Percentiles rank a stretch among this genome's conserved stretches.
Evolutionary conservation across 2,888 invertebrate genomes (phyloP).

Genomic region (Rhagium mordax): DNA sequence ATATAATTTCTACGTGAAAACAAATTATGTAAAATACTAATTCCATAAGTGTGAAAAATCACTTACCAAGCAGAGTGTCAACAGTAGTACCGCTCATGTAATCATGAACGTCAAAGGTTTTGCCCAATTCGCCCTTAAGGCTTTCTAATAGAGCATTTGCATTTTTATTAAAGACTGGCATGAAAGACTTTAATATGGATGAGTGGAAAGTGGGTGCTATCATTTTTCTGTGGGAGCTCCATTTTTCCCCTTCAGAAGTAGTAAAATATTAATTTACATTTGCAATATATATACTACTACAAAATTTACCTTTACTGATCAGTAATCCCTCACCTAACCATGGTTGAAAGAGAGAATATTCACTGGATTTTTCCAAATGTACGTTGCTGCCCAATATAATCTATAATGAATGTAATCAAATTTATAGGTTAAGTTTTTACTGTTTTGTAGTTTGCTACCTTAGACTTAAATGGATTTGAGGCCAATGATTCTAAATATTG

Average conservation of each 20-base stretch:
- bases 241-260: slow-evolving; percentile 68
- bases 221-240: slow-evolving; percentile 71
- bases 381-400: slow-evolving; percentile 64
- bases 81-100: slow-evolving; percentile 72
- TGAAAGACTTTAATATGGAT: slow-evolving; percentile 72
- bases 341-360: slow-evolving; percentile 67
- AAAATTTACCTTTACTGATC: slow-evolving; percentile 64
- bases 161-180: slow-evolving; percentile 72
- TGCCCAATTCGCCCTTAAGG: slow-evolving; percentile 67
- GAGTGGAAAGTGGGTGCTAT: slow-evolving; percentile 73
- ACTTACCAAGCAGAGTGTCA: slow-evolving; percentile 69
- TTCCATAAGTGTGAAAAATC: not conserved
- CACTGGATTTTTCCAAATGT: slow-evolving; percentile 67
- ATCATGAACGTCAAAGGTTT: slow-evolving; percentile 72
- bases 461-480: too few relatives aligned
- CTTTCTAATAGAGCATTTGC: slow-evolving; percentile 67
- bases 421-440: too few relatives aligned
- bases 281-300: too few relatives aligned
- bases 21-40: too few relatives aligned
- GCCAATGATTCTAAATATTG: too few relatives aligned
- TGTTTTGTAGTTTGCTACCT: too few relatives aligned
- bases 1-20: too few relatives aligned
- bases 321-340: slow-evolving; percentile 69
- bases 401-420: slow-evolving; percentile 40
- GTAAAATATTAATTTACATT: too few relatives aligned